Conservation (phyloP, 2,888 invertebrate species). For the Disparrhopalites patrizii region DNA sequence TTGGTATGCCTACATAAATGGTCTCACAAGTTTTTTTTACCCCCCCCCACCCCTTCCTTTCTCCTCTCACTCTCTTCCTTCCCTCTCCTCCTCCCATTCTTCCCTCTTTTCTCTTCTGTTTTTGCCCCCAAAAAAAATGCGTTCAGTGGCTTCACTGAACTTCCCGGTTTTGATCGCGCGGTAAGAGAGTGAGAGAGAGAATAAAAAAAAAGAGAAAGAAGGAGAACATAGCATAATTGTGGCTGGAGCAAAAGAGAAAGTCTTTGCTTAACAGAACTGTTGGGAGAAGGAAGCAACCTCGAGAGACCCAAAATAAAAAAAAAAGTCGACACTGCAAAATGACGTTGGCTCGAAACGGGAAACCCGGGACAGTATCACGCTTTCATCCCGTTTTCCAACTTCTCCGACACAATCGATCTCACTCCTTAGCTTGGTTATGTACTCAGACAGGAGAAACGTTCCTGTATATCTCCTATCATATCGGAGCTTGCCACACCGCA, state of each 20-base stretch:
- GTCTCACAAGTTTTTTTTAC: neutral
- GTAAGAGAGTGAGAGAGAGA: constrained; percentile 8
- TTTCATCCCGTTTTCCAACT: constrained; percentile 12
- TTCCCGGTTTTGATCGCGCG: neutral
- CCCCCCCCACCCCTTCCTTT: neutral
- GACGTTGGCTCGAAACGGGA: constrained; percentile 25
- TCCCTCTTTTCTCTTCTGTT: no score
- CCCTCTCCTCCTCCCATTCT: constrained; percentile 3
- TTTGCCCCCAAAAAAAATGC: no score
- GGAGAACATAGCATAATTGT: constrained; percentile 8
- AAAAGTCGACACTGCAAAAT: constrained; percentile 27
- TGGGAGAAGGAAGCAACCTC: constrained; percentile 22
- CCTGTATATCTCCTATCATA: constrained; percentile 17
- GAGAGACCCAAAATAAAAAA: constrained; percentile 22
- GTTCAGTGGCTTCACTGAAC: neutral
- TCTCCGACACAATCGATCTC: constrained; percentile 25
- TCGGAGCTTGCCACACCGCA: constrained; percentile 10
- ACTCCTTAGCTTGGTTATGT: constrained; percentile 15
- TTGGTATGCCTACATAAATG: constrained; percentile 5
- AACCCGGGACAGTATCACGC: constrained; percentile 25
- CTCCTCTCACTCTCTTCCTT: neutral
- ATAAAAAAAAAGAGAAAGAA: no score
- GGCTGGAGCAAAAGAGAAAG: neutral
- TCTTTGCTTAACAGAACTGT: constrained; percentile 14
- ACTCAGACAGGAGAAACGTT: constrained; percentile 12